Conservation (phyloP, 1,140 invertebrate genomes). For the Macrotrachela quadricornifera region DNA sequence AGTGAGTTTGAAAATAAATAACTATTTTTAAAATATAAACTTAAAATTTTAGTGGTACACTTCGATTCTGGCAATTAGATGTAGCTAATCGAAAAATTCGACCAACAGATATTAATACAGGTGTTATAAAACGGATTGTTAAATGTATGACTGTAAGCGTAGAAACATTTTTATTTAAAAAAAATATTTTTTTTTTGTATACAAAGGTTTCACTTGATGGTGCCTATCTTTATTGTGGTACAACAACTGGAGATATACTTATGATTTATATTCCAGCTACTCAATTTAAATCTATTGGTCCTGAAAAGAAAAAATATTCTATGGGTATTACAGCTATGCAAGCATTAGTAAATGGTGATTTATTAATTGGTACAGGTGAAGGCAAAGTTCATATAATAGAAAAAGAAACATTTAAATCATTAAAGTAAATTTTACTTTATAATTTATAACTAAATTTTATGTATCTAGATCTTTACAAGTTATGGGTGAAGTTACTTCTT, state of each 20-base stretch:
- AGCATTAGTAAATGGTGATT: constrained; percentile 32
- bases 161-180: not conserved
- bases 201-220: not conserved
- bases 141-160: constrained; percentile 26
- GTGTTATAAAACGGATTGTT: constrained; percentile 27
- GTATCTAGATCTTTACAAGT: constrained; percentile 39
- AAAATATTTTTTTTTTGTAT: not conserved
- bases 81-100: constrained; percentile 43
- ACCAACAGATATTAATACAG: constrained; percentile 42
- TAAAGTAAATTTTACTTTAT: constrained; percentile 5
- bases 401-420: constrained; percentile 8
- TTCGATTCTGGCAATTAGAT: constrained; percentile 53
- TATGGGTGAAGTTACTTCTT: constrained; percentile 26
- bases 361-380: constrained; percentile 59
- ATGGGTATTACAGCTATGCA: constrained; percentile 43
- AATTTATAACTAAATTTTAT: constrained; percentile 13
- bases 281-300: constrained; percentile 20
- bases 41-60: constrained; percentile 36
- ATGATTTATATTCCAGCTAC: constrained; percentile 15
- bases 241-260: constrained; percentile 49
- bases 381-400: constrained; percentile 38
- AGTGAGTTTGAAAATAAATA: constrained; percentile 18
- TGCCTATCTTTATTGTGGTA: constrained; percentile 47
- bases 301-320: constrained; percentile 22
- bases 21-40: not conserved